These are phyloP conservation scores for Trichoplusia ni DNA, from an alignment of 1,140 invertebrate genomes.

Conservation along the genomic window DNA sequence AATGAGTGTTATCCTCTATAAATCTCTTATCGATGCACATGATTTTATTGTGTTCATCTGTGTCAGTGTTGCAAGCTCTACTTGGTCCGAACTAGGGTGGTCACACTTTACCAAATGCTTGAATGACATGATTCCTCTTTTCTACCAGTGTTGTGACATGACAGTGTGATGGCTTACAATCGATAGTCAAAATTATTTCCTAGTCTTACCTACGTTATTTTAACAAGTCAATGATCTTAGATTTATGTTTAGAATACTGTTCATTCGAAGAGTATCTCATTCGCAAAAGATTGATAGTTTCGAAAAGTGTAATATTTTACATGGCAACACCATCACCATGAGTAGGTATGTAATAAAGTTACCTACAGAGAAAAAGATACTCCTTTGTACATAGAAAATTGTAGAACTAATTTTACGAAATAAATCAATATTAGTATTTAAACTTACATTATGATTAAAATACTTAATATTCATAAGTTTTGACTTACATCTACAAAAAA, in stretches of 20 bases:
- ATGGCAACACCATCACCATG: slow-evolving; percentile 42
- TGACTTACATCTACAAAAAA: too few relatives aligned
- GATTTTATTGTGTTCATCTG: slow-evolving; percentile 61
- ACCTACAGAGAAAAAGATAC: slow-evolving; percentile 63
- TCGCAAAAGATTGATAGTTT: slow-evolving; percentile 21
- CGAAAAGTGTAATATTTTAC: slow-evolving; percentile 22
- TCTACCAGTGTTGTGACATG: slow-evolving; percentile 50
- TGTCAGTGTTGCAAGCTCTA: slow-evolving; percentile 78
- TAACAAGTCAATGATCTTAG: slow-evolving; percentile 38
- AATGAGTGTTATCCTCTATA: slow-evolving; percentile 56
- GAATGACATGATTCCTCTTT: slow-evolving; percentile 9
- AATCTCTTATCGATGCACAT: slow-evolving; percentile 45
- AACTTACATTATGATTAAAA: too few relatives aligned
- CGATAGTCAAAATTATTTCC: slow-evolving; percentile 30
- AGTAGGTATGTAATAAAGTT: background rate
- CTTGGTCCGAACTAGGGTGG: slow-evolving; percentile 60
- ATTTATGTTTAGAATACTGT: slow-evolving; percentile 27
- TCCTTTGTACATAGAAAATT: slow-evolving; percentile 46
- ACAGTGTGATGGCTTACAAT: slow-evolving; percentile 66
- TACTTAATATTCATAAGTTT: too few relatives aligned
- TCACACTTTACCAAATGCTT: slow-evolving; percentile 46
- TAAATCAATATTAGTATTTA: too few relatives aligned
- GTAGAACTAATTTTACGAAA: slow-evolving; percentile 44
- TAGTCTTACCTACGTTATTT: slow-evolving; percentile 40
- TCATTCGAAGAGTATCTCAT: slow-evolving; percentile 50